phyloP scores from a whole-genome alignment of 2,113 vertebrate species.

The Setophaga kirtlandii region DNA sequence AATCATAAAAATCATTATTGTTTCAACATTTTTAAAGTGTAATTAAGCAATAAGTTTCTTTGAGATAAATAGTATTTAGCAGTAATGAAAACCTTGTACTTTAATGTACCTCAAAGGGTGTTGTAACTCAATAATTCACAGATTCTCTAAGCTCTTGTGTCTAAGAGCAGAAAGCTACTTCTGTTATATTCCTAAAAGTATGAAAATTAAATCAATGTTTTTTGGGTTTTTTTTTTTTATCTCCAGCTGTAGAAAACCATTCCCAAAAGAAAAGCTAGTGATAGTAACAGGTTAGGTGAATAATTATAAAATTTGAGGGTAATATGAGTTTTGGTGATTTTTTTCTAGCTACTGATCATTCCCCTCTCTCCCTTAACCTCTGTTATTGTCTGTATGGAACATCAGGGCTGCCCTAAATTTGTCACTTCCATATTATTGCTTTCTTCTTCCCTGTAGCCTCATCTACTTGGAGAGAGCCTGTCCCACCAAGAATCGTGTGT shows the following conservation, averaged over 20 bases:
- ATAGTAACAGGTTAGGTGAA: not conserved
- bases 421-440: not conserved
- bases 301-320: not conserved
- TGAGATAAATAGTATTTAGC: conserved; percentile 8
- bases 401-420: not conserved
- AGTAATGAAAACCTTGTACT: conserved; percentile 61
- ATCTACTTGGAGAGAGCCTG: not conserved
- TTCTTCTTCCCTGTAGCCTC: not conserved
- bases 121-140: conserved; percentile 15
- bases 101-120: conserved; percentile 21
- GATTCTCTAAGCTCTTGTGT: conserved; percentile 36
- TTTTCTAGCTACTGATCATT: not conserved
- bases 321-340: not conserved
- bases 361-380: not conserved
- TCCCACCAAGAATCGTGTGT: not conserved
- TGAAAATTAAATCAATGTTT: not conserved
- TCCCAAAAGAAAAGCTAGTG: not conserved
- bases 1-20: conserved; percentile 33
- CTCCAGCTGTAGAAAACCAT: not conserved
- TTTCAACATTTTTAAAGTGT: conserved; percentile 21
- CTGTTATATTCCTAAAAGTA: conserved; percentile 28
- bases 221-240: not conserved
- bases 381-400: not conserved
- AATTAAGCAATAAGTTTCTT: conserved; percentile 65
- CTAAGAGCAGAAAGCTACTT: conserved; percentile 36